phyloP scores from a whole-genome alignment of 2,888 invertebrate species.

The Atethmia centrago region DNA sequence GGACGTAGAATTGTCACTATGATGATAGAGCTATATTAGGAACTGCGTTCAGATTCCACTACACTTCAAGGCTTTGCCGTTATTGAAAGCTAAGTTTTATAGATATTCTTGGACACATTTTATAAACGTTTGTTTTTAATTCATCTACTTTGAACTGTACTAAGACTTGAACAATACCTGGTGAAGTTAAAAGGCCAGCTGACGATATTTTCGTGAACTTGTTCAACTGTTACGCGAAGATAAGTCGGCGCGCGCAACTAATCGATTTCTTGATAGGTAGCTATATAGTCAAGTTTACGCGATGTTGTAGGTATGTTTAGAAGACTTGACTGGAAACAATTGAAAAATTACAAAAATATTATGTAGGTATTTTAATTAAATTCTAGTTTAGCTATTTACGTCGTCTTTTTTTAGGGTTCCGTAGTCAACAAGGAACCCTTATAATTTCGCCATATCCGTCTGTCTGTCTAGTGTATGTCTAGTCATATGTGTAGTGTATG shows the following conservation, averaged over 20 bases:
- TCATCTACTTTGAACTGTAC: slow-evolving; percentile 58
- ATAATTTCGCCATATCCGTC: too few species aligned
- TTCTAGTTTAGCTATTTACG: neutral
- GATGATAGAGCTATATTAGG: slow-evolving; percentile 40
- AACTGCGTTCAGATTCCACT: slow-evolving; percentile 31
- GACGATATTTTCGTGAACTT: slow-evolving; percentile 76
- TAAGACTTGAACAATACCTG: slow-evolving; percentile 53
- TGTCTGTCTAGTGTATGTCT: too few species aligned
- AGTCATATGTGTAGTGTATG: too few species aligned
- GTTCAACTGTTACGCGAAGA: slow-evolving; percentile 61
- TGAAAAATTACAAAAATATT: neutral
- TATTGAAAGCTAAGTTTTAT: slow-evolving; percentile 4
- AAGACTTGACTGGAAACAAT: slow-evolving; percentile 12
- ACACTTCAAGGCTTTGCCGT: slow-evolving; percentile 15
- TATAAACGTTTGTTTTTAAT: slow-evolving; percentile 33
- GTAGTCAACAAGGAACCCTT: too few species aligned
- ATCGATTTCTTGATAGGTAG: slow-evolving; percentile 81
- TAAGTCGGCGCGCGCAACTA: slow-evolving; percentile 84
- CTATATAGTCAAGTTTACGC: slow-evolving; percentile 37
- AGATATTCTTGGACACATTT: slow-evolving; percentile 24
- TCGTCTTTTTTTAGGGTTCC: too few species aligned
- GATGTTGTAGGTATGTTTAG: slow-evolving; percentile 10
- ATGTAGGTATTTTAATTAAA: neutral
- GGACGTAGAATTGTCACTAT: slow-evolving; percentile 35
- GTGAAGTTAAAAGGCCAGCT: slow-evolving; percentile 72